Conservation (phyloP, 2,888 invertebrate species). For the Atethmia centrago region DNA sequence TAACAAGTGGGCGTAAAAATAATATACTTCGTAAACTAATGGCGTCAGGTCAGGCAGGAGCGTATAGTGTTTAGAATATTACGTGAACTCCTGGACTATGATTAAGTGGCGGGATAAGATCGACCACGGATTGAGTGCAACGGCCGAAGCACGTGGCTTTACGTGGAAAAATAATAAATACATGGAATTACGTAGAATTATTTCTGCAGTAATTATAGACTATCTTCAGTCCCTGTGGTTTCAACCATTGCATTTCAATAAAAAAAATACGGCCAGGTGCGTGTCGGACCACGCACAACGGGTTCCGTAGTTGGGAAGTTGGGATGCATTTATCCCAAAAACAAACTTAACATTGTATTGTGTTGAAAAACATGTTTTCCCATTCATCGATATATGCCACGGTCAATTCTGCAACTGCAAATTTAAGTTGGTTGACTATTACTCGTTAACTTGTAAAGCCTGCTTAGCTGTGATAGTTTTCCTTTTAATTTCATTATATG, state of each 20-base stretch:
- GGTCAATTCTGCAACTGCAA: too few species aligned
- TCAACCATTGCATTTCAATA: neutral
- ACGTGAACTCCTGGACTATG: slow-evolving; percentile 37
- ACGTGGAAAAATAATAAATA: slow-evolving; percentile 43
- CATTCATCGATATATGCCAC: too few species aligned
- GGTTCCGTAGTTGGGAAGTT: too few species aligned
- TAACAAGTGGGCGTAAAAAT: slow-evolving; percentile 28
- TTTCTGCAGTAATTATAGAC: slow-evolving; percentile 35
- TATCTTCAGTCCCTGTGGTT: neutral
- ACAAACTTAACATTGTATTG: too few species aligned
- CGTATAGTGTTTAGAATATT: slow-evolving; percentile 36
- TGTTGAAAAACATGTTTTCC: too few species aligned
- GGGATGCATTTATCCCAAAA: too few species aligned
- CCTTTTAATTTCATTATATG: too few species aligned
- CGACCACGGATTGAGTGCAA: slow-evolving; percentile 53
- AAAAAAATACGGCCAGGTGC: too few species aligned
- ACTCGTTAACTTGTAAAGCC: too few species aligned
- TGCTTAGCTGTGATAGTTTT: too few species aligned
- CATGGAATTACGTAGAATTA: slow-evolving; percentile 36
- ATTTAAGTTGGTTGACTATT: too few species aligned
- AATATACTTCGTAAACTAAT: slow-evolving; percentile 25
- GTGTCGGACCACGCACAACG: too few species aligned
- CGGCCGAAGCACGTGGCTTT: slow-evolving; percentile 34
- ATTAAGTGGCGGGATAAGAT: slow-evolving; percentile 53
- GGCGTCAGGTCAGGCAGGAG: slow-evolving; percentile 9